Conservation (phyloP, 37 sponge, comb jelly and placozoan species). For the Bolinopsis microptera region DNA sequence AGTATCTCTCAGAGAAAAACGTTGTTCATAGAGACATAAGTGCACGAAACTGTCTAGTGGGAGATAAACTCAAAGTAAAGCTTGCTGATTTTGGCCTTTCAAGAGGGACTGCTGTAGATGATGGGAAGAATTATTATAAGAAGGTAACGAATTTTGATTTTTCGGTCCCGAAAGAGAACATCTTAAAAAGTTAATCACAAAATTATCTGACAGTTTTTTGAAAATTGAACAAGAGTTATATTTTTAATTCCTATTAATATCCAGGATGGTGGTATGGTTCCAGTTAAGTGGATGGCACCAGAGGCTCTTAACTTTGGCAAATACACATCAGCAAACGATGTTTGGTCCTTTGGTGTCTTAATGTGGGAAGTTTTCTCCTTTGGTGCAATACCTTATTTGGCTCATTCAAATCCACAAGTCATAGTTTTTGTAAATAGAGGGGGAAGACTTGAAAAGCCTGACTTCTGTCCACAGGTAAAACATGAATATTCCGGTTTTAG, state of each 20-base stretch:
- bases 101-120: conserved; percentile 21
- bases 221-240: too few species aligned
- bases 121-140: conserved; percentile 59
- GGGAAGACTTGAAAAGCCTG: conserved; percentile 14
- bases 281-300: conserved; percentile 62
- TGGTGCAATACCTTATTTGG: conserved; percentile 22
- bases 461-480: conserved; percentile 7
- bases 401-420: neutral
- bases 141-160: neutral
- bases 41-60: conserved; percentile 50
- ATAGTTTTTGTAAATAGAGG: neutral
- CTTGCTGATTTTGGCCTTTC: conserved; percentile 57
- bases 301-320: conserved; percentile 50
- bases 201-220: too few species aligned
- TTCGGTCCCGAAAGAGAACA: neutral
- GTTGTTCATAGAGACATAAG: conserved; percentile 55
- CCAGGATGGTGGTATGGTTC: conserved; percentile 66
- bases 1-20: neutral
- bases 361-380: conserved; percentile 63
- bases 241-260: too few species aligned
- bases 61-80: conserved; percentile 19
- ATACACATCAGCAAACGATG: conserved; percentile 47
- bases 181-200: neutral
- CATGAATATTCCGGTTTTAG: neutral
- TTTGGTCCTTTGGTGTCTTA: conserved; percentile 42